Evolutionary conservation across 2,797 vertebrate species (phyloP).

Genomic region (Tokudaia tokunoshimensis): DNA sequence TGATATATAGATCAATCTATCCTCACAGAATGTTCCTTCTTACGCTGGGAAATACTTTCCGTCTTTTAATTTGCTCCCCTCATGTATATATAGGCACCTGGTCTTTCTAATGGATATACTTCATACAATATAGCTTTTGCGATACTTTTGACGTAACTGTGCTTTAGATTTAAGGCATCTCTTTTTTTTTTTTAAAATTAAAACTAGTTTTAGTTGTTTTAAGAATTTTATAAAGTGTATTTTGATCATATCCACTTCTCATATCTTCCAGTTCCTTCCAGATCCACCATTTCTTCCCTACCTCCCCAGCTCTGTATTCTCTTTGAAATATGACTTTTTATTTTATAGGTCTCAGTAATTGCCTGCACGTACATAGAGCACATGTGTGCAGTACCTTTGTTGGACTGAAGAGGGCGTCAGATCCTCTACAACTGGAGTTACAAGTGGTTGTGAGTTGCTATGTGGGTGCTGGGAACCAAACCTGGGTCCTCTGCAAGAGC

Average conservation of each 20-base stretch:
- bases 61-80: slow-evolving; percentile 28
- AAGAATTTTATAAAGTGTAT: not conserved
- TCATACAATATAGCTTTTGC: not conserved
- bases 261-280: not conserved
- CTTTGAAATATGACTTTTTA: not conserved
- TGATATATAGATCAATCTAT: not conserved
- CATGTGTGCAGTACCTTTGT: not conserved
- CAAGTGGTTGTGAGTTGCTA: not conserved
- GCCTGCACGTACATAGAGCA: not conserved
- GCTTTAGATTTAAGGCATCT: not conserved
- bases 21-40: not conserved
- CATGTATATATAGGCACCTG: not conserved
- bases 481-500: not conserved
- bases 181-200: not conserved
- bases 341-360: not conserved
- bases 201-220: not conserved
- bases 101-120: not conserved
- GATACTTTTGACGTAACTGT: not conserved
- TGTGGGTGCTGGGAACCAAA: not conserved
- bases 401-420: not conserved
- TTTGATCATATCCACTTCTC: not conserved
- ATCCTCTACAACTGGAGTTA: not conserved
- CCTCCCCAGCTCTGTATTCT: not conserved
- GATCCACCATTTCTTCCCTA: not conserved
- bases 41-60: not conserved